Evolutionary conservation across 37 sponge, comb jelly and placozoan genomes (phyloP).

Genomic region (Cladorhizidae sp.): DNA sequence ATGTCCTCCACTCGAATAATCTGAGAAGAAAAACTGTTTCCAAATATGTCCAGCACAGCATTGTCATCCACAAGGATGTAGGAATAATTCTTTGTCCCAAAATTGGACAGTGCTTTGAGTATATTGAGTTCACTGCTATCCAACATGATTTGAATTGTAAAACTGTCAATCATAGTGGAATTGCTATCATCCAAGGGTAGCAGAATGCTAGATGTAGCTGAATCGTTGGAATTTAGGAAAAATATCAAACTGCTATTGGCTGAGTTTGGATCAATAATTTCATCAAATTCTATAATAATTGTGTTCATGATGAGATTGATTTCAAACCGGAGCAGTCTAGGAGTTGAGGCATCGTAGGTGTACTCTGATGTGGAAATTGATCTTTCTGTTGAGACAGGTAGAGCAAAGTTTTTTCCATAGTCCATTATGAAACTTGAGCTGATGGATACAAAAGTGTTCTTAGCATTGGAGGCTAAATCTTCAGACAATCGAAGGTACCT

Average conservation of each 20-base stretch:
- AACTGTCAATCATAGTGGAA: constrained; percentile 34
- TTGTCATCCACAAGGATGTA: constrained; percentile 47
- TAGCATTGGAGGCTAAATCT: constrained; percentile 42
- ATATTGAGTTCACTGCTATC: constrained; percentile 61
- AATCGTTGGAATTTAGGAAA: constrained; percentile 36
- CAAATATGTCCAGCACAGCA: constrained; percentile 61
- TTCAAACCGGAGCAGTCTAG: constrained; percentile 34
- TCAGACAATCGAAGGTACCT: constrained; percentile 58
- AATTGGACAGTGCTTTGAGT: constrained; percentile 59
- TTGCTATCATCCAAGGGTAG: constrained; percentile 39
- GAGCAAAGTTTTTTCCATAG: constrained; percentile 43
- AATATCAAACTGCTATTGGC: constrained; percentile 38
- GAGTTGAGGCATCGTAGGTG: constrained; percentile 40
- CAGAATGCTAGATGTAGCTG: neutral
- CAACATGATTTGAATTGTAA: constrained; percentile 44
- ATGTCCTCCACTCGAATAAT: constrained; percentile 23
- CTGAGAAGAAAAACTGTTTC: constrained; percentile 57
- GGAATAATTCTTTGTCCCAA: constrained; percentile 60
- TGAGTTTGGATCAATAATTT: constrained; percentile 52
- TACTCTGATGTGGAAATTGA: constrained; percentile 29
- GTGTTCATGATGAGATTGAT: constrained; percentile 65
- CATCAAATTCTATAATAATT: constrained; percentile 73
- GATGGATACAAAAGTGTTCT: constrained; percentile 56
- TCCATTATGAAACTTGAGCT: constrained; percentile 59
- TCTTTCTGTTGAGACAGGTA: constrained; percentile 22